A percentile compares a stretch with the other conserved stretches of the same genome.
phyloP scores from a whole-genome alignment of 2,888 invertebrate genomes.

The Conops quadrifasciatus region DNA sequence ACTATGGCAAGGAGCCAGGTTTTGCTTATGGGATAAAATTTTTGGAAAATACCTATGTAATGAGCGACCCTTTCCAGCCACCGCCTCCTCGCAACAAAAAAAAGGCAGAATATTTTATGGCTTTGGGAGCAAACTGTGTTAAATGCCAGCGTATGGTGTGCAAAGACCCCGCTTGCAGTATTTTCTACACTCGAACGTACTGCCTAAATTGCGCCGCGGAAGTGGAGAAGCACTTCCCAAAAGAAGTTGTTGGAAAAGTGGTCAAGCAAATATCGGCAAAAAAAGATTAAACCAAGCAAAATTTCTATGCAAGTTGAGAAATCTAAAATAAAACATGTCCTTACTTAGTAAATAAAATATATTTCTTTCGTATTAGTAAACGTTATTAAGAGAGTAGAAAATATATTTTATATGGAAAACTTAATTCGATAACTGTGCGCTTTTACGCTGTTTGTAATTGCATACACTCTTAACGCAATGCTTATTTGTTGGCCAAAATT shows the following conservation, averaged over 20 bases:
- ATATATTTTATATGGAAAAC: not conserved
- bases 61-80: conserved; percentile 85
- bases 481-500: conserved; percentile 65
- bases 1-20: conserved; percentile 78
- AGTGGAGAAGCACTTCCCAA: conserved; percentile 72
- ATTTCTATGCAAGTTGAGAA: no score
- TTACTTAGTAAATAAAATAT: no score
- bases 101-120: conserved; percentile 77
- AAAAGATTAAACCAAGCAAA: conserved; percentile 4
- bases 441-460: not conserved
- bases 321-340: no score
- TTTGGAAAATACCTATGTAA: conserved; percentile 78
- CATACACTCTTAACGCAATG: not conserved
- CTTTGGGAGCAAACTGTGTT: conserved; percentile 78
- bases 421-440: not conserved
- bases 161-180: conserved; percentile 77
- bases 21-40: conserved; percentile 74
- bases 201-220: conserved; percentile 76
- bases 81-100: conserved; percentile 67
- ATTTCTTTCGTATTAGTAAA: no score
- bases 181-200: conserved; percentile 79
- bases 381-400: no score
- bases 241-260: conserved; percentile 73
- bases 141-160: conserved; percentile 77
- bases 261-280: conserved; percentile 56